Base-by-base conservation (phyloP, 2,113 vertebrate genomes). In the Oreochromis niloticus region DNA sequence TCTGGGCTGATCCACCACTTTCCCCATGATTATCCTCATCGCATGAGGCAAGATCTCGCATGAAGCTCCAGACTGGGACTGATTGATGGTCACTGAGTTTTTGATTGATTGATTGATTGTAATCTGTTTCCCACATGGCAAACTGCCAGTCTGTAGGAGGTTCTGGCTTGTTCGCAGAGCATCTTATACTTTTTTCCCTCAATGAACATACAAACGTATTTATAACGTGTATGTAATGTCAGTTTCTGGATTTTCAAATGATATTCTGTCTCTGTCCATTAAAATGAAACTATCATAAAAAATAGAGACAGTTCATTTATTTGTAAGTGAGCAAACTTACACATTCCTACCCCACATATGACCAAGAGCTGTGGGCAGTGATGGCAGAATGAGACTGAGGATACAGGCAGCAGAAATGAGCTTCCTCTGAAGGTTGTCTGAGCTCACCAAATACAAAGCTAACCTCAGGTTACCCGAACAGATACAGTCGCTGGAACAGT, bases 361-460 rank as follows among this genome's bases (percentile, higher is more conserved):
- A 48, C 71, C 68, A 17, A 16, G 68, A 75, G 14, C 41, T 75
- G 22, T 75, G 24, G 13, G 41, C 41, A 46, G n/a, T 73, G 22
- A 73, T 27, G 9, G 24, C 24, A 75, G 41, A 75, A 0, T 19
- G 8, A 19, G 50, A n/a, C 9, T 11, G 24, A 75, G 41, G 0
- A 30, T 73, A 73, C 22, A 2, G 24, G 41, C 41, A 46, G 14
- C 41, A 73, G 4, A 73, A 73, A 73, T 73, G 22, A 48, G 41
- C 14, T 48, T 46, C 41, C 22, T 11, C 41, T 73, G 39, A 43
- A 71, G 5, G 66, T 24, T 43, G 68, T 73, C 22, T 75, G 68
- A 48, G 24, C 68, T 75, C 68, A 73, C 68, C 41, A 48, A 48
- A 73, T 73, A 46, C 68, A 46, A 73, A 46, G 68, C 11, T 73